phyloP scores from a whole-genome alignment of 2,113 vertebrate genomes.

The Theristicus caerulescens region DNA sequence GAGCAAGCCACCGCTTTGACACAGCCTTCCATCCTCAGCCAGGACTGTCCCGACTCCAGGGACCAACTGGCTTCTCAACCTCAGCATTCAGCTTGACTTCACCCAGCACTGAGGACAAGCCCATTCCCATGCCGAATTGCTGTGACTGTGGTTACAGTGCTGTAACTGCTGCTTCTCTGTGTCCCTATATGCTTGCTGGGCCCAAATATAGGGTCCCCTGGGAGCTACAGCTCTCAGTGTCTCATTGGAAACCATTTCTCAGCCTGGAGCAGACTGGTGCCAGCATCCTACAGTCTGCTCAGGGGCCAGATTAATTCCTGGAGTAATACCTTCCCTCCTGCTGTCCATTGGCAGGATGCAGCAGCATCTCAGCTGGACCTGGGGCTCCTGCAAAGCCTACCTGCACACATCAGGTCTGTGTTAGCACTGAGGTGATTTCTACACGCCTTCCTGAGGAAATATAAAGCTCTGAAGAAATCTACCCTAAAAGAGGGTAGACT shows the following conservation, averaged over 20 bases:
- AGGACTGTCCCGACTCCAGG: background rate
- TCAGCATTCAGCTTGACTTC: background rate
- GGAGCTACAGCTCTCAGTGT: background rate
- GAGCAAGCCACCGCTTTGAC: background rate
- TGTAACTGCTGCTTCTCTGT: background rate
- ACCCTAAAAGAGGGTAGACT: background rate
- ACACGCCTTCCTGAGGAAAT: background rate
- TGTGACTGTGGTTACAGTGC: background rate
- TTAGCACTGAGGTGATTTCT: background rate
- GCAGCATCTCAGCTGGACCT: background rate
- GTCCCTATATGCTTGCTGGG: background rate
- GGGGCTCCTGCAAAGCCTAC: background rate
- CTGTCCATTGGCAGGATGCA: background rate
- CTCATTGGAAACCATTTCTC: background rate
- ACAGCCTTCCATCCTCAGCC: background rate
- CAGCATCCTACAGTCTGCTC: background rate
- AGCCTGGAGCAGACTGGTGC: background rate
- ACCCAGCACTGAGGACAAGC: background rate
- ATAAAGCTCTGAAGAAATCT: background rate
- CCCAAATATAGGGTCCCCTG: accelerated
- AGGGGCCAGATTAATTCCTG: background rate
- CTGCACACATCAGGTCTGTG: background rate
- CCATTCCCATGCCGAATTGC: background rate
- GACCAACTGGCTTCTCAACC: background rate
- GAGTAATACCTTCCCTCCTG: background rate